Evolutionary conservation across 2,888 invertebrate species (phyloP), one percentile per base, ranked within the genome.

Genomic region (Oxycera nigricornis): DNA sequence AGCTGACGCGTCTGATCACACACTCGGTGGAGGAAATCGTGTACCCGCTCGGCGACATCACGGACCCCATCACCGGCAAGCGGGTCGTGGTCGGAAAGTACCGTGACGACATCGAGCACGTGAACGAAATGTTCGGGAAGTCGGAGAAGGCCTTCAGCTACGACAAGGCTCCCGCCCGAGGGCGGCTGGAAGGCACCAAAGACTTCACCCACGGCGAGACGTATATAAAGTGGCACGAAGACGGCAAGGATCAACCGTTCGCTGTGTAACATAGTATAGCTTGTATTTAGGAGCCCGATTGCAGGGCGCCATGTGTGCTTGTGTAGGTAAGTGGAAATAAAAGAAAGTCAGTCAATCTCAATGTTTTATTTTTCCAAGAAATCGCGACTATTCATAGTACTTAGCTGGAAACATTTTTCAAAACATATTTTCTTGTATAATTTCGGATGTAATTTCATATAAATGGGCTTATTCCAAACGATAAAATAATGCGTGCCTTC

Each of bases 21-120:
- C 95, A 95, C 81, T 88, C 90, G 86, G 90, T 96, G 0, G 88
- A 92, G 80, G 90, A 94, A 82, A 89, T 95, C 3, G 88, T 96
- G 17, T 94, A 93, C 84, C 92, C 92, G 1, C 86, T 92, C 79
- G 96, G 96, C 79, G 94, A 96, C 85, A 87, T 94, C 68, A 92
- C 91, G n/a, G 94, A 95, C 85, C 96, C 96, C 1, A 86, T 96
- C 26, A 92, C 93, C 55, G 93, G 92, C 17, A 94, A 93, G 82
- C 92, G 92, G 84, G 91, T 92, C 50, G 90, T 92, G 0, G 91
- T 88, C 68, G 89, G 89, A 76, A 87, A 87, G 81, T 95, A 92
- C 81, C 90, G 95, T 80, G 93, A 94, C 76, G 89, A 92, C 74
- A 88, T 94, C 76, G 91, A 92, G 59, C 88, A 87, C 80, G 87